A percentile compares a stretch with the other conserved stretches of the same genome.
phyloP scores from a whole-genome alignment of 2,797 vertebrate species.

The Enteromius radiatus region DNA sequence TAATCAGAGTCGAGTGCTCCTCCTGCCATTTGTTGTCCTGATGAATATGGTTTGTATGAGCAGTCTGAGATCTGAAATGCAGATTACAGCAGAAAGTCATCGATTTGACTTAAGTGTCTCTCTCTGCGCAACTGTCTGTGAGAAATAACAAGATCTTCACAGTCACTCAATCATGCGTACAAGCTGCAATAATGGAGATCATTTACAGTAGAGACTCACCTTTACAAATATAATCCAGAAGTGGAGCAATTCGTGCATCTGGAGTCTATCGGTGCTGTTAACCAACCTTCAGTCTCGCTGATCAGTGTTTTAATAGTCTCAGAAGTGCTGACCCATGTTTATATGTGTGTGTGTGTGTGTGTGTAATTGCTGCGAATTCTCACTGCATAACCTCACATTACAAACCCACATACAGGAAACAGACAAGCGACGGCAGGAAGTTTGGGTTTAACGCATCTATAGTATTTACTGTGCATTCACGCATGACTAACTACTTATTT shows the following conservation, averaged over 20 bases:
- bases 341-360: conserved; percentile 20
- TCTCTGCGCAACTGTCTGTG: neutral
- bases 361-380: neutral
- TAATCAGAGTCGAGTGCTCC: neutral
- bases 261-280: conserved; percentile 11
- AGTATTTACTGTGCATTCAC: neutral
- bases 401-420: conserved; percentile 26
- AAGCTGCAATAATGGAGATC: neutral
- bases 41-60: neutral
- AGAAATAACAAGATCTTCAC: neutral
- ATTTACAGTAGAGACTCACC: neutral
- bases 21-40: neutral
- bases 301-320: neutral
- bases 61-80: neutral
- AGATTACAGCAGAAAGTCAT: neutral
- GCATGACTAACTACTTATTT: neutral
- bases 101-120: neutral
- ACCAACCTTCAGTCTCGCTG: neutral
- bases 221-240: neutral
- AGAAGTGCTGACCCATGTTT: neutral
- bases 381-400: neutral
- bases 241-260: neutral
- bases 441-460: neutral
- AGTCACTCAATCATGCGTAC: neutral
- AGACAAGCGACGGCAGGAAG: conserved; percentile 3